Percentiles rank a stretch among this genome's conserved stretches.
phyloP scores from a whole-genome alignment of 2,797 vertebrate species.

The Denticeps clupeoides region DNA sequence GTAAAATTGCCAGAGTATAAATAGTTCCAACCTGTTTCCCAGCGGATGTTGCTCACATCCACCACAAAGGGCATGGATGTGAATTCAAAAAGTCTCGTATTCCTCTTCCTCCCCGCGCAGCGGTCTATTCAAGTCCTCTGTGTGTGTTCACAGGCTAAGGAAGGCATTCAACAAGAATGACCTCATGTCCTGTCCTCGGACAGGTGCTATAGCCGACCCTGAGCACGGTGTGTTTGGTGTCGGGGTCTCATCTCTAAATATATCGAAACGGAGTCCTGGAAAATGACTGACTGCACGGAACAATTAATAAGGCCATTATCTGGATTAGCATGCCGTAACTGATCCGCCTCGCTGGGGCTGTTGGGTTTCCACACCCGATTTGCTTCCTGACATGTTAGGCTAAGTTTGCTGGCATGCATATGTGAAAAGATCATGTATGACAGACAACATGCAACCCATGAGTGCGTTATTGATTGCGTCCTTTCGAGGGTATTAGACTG shows the following conservation, averaged over 20 bases:
- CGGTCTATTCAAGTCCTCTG: too few species aligned
- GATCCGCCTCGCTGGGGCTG: background rate
- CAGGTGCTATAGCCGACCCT: conserved; percentile 1
- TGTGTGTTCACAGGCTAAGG: too few species aligned
- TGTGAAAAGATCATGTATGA: background rate
- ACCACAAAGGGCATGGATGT: background rate
- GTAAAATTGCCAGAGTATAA: background rate
- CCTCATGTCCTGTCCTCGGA: background rate
- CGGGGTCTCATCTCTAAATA: too few species aligned
- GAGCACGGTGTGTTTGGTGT: background rate
- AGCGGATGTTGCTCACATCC: background rate
- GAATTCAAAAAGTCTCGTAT: too few species aligned
- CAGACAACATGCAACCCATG: background rate
- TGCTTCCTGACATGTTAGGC: background rate
- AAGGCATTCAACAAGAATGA: background rate
- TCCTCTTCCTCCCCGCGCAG: too few species aligned
- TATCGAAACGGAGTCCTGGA: too few species aligned
- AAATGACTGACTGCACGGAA: too few species aligned
- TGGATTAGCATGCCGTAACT: conserved; percentile 2
- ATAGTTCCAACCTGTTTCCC: background rate
- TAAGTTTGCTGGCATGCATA: background rate
- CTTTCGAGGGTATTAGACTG: too few species aligned
- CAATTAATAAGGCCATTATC: too few species aligned
- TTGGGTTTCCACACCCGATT: background rate
- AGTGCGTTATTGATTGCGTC: background rate